Base-by-base conservation (phyloP, 1,140 invertebrate species). In the Ditylenchus dipsaci region DNA sequence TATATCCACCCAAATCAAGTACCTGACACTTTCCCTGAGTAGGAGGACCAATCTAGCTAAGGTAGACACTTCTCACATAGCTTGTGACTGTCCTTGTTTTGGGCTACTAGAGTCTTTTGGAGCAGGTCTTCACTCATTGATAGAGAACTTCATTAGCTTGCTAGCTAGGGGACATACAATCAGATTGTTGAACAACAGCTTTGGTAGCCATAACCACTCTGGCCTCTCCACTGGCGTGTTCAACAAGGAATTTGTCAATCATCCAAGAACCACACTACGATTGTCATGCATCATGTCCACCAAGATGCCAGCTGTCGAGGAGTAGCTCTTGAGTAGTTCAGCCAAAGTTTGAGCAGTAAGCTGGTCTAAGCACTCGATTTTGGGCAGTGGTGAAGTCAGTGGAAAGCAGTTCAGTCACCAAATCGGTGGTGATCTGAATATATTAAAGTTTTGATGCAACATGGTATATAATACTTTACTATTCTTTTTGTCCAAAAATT, bases 181-280 rank as follows among this genome's bases (percentile, higher is more conserved):
- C 11, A 74, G 38, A 21, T 68, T 43, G 17, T 13, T 47, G 1
- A 74, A 49, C n/a, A 23, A 71, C 71, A 30, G 69, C 69, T 23
- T 71, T 71, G 9, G 70, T 57, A 19, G 58, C 61, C 23, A 71
- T 13, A 11, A 57, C 45, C 11, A 43, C 63, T 13, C 74, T 13
- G 8, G 42, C 45, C 11, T 23, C 63, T 13, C 74, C 69, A 7
- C 26, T 26, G 19, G 33, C 9, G 45, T 71, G 43, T 42, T 57
- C 21, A 71, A 57, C 1, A 71, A n/a, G 59, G n/a, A 72, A 71
- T 19, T 70, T 62, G 13, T 74, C 69, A 15, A 71, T 74, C 21
- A 71, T 38, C 69, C 43, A 73, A 3, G 19, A 45, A 71, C 30
- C 53, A 73, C 49, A 1, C n/a, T 27, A 8, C 61, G 57, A 0